These are phyloP conservation scores for Caenorhabditis sinica DNA, from an alignment of 2,888 invertebrate genomes.

Conservation along the genomic window DNA sequence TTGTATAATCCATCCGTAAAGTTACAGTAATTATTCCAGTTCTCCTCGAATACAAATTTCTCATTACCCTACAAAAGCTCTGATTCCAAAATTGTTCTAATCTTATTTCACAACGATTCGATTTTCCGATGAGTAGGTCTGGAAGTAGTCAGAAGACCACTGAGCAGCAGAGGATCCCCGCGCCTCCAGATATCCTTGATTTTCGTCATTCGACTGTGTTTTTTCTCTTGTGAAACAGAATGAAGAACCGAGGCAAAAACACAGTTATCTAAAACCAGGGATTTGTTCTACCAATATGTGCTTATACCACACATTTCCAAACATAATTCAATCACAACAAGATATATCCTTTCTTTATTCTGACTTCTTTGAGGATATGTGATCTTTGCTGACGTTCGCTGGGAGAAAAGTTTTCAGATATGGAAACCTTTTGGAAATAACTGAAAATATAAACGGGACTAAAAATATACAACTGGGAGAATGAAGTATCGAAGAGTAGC, in stretches of 20 bases:
- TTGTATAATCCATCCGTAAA: not conserved
- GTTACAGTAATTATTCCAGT: not conserved
- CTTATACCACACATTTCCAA: slow-evolving; percentile 13
- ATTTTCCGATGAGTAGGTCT: not conserved
- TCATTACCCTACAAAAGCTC: not conserved
- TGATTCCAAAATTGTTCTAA: not conserved
- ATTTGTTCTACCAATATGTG: slow-evolving; percentile 9
- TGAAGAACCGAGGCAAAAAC: not conserved
- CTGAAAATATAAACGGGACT: not conserved
- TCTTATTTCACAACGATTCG: not conserved
- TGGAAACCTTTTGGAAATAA: slow-evolving; percentile 2
- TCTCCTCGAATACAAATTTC: not conserved
- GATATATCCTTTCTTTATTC: slow-evolving; percentile 11
- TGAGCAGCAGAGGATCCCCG: not conserved
- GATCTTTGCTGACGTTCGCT: slow-evolving; percentile 18
- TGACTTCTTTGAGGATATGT: not conserved
- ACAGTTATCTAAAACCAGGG: slow-evolving; percentile 16
- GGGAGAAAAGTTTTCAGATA: not conserved
- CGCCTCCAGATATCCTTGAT: not conserved
- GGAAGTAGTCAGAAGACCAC: slow-evolving; percentile 1
- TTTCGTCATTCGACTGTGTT: not conserved
- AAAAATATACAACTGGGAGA: not conserved
- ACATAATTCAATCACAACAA: not conserved
- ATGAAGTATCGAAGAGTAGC: not conserved
- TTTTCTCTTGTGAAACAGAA: not conserved